These are phyloP conservation scores for Myiagra hebetior DNA, from an alignment of 2,113 vertebrate species.

Conservation along the genomic window DNA sequence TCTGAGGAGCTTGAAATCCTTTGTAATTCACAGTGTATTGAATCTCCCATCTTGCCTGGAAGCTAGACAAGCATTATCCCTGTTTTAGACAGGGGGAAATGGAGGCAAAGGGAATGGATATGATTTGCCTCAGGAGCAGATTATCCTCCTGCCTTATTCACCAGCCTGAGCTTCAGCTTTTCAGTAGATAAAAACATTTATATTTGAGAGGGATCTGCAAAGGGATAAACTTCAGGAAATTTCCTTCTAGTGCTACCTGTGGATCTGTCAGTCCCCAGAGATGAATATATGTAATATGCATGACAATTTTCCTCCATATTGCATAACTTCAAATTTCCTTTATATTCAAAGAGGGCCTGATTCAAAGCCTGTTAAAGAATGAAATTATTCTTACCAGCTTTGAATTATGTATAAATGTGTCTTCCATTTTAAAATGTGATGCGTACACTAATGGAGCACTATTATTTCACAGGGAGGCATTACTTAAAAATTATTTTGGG, in stretches of 20 bases:
- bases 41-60: constrained; percentile 2
- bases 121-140: constrained; percentile 16
- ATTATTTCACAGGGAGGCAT: background rate
- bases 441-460: rapidly evolving
- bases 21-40: background rate
- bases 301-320: background rate
- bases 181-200: background rate
- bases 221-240: constrained; percentile 38
- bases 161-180: background rate
- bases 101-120: background rate
- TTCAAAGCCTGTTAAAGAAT: background rate
- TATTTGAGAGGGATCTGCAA: background rate
- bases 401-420: background rate
- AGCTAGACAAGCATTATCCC: constrained; percentile 13
- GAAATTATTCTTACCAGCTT: background rate
- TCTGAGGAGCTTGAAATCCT: background rate
- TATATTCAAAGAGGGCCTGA: background rate
- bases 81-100: constrained; percentile 34
- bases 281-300: background rate
- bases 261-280: background rate
- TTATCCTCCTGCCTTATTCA: background rate
- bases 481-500: background rate
- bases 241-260: constrained; percentile 9
- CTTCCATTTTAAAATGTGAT: background rate
- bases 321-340: background rate